Evolutionary conservation across 2,888 invertebrate genomes (phyloP), one percentile per base, ranked within the genome.

Genomic region (Erannis defoliaria): DNA sequence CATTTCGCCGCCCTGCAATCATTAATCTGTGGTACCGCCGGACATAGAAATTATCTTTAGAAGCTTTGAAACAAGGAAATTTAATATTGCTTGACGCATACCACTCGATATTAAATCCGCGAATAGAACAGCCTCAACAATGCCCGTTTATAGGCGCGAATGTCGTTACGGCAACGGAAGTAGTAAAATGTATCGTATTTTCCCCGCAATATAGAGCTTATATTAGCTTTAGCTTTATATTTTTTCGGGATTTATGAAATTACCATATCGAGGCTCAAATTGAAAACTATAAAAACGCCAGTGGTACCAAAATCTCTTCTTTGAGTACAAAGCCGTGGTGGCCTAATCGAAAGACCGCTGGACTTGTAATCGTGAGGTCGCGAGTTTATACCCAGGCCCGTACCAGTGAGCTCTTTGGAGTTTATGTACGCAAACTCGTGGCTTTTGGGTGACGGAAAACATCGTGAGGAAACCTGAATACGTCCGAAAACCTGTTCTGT

Each of bases 51-150:
- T 48, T 54, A 58, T 58, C 50, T 46, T 42, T 40, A 63, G 50
- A 58, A 45, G 38, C 45, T 45, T 43, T 38, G 51, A 46, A 55
- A 53, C 43, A 60, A 48, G 56, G 46, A 43, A 56, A 54, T 64
- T 60, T 56, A 55, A 64, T 59, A 59, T 64, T 49, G 42, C 43
- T 37, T 53, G 29, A 50, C 50, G 31, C 40, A 55, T 48, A 50
- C 6, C 48, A 60, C 64, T 56, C 60, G 53, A 60, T 53, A 64
- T 64, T 64, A 64, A 60, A 60, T 43, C 54, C 45, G 21, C 46
- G 42, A 60, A 56, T 58, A 58, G 48, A 55, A 64, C 55, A 35
- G 51, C 31, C 49, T 51, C 23, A 50, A 61, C 62, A 53, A 56
- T 53, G 48, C 62, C 10, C 18, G 23, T 56, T 62, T 62, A 56